A percentile compares a stretch with the other conserved stretches of the same genome.
These are phyloP conservation scores for Brachypalpus laphriformis DNA, from an alignment of 2,888 invertebrate species.

Conservation along the genomic window DNA sequence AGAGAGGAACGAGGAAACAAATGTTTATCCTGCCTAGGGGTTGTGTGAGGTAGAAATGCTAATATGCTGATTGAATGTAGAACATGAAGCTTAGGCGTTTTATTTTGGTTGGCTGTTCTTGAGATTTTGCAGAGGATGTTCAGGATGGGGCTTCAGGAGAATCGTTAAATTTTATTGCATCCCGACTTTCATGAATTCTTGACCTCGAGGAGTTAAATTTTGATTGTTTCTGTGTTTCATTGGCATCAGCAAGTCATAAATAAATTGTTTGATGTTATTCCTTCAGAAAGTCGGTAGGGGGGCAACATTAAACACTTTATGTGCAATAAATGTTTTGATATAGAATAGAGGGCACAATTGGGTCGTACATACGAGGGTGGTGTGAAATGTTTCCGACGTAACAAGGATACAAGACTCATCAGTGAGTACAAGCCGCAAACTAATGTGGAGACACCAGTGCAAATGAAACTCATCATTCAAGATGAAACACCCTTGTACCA, in stretches of 20 bases:
- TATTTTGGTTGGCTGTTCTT: background rate
- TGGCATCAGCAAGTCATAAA: background rate
- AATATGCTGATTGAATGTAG: slow-evolving; percentile 3
- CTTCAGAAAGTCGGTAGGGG: background rate
- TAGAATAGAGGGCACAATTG: too few species aligned
- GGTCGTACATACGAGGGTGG: too few species aligned
- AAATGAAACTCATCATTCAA: background rate
- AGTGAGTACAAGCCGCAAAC: background rate
- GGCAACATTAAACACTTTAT: background rate
- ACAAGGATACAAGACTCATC: too few species aligned
- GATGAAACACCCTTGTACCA: too few species aligned
- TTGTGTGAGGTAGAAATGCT: background rate
- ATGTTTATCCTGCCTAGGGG: background rate
- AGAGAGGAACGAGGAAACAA: background rate
- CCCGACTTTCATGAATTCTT: slow-evolving; percentile 10
- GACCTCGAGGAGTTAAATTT: slow-evolving; percentile 13
- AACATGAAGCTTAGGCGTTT: slow-evolving; percentile 13
- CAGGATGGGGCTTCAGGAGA: background rate
- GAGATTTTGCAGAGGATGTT: background rate
- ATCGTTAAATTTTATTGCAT: slow-evolving; percentile 39
- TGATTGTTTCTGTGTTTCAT: slow-evolving; percentile 7
- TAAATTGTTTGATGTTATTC: background rate
- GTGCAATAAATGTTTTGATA: background rate
- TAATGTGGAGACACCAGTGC: too few species aligned
- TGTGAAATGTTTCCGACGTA: too few species aligned